Conservation (phyloP, 92 coral and sea anemone species). For the Siderastrea radians region DNA sequence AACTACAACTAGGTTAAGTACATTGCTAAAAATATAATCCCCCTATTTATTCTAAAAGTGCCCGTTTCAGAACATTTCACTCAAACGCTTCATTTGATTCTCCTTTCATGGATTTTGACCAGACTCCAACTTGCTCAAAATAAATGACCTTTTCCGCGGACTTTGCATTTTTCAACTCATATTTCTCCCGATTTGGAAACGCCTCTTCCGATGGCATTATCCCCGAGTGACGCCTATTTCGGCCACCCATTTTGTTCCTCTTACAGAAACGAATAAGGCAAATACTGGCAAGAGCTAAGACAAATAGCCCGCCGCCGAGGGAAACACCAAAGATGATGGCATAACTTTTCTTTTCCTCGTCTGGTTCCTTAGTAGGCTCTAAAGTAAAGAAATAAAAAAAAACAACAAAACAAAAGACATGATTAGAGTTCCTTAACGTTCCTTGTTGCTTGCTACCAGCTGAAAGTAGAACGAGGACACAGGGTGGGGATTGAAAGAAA, state of each 20-base stretch:
- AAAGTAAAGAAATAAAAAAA: no score
- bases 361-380: no score
- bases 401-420: no score
- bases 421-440: no score
- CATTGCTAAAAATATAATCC: no score
- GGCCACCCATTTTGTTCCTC: neutral
- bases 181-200: neutral
- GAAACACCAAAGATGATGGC: conserved; percentile 17
- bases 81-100: neutral
- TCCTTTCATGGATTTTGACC: neutral
- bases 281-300: neutral
- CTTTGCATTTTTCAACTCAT: neutral
- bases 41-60: no score
- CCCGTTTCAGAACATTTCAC: neutral
- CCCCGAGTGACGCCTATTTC: neutral
- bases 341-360: neutral
- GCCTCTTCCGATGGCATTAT: conserved; percentile 7
- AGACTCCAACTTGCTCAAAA: neutral
- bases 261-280: neutral
- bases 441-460: no score
- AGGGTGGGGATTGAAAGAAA: no score
- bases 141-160: conserved; percentile 9
- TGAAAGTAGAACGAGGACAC: no score
- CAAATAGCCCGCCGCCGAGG: neutral
- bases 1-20: no score